phyloP scores from a whole-genome alignment of 2,797 vertebrate species.

The Siniperca obscura region DNA sequence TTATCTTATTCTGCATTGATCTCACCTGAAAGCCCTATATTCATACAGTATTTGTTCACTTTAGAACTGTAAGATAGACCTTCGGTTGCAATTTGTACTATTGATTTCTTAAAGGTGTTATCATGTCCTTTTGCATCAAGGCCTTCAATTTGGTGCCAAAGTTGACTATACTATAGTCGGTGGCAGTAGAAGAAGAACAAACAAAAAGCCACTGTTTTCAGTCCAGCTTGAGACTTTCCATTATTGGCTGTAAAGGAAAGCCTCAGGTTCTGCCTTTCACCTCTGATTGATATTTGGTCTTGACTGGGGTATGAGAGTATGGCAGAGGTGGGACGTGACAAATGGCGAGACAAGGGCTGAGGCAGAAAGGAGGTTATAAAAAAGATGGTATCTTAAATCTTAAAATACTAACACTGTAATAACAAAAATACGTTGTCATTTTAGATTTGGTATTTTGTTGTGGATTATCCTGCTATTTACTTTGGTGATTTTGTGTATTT shows the following conservation, averaged over 20 bases:
- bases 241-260: slow-evolving; percentile 54
- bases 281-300: slow-evolving; percentile 53
- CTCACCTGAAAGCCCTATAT: neutral
- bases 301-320: slow-evolving; percentile 10
- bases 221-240: slow-evolving; percentile 25
- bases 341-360: slow-evolving; percentile 15
- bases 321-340: slow-evolving; percentile 31
- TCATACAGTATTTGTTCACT: neutral
- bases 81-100: neutral
- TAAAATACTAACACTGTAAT: slow-evolving; percentile 11
- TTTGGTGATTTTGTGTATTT: neutral
- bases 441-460: slow-evolving; percentile 10
- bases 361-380: slow-evolving; percentile 28
- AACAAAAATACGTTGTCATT: slow-evolving; percentile 16
- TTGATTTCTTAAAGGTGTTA: slow-evolving; percentile 5
- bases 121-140: slow-evolving; percentile 4
- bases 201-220: slow-evolving; percentile 17
- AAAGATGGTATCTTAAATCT: slow-evolving; percentile 25
- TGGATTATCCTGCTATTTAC: neutral
- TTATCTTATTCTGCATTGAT: neutral
- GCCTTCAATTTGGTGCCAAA: slow-evolving; percentile 3
- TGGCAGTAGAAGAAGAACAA: neutral
- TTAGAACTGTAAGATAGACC: neutral
- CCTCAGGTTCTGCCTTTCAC: slow-evolving; percentile 49
- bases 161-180: slow-evolving; percentile 17